Conservation (phyloP, 2,888 invertebrate species). For the Polyommatus icarus region DNA sequence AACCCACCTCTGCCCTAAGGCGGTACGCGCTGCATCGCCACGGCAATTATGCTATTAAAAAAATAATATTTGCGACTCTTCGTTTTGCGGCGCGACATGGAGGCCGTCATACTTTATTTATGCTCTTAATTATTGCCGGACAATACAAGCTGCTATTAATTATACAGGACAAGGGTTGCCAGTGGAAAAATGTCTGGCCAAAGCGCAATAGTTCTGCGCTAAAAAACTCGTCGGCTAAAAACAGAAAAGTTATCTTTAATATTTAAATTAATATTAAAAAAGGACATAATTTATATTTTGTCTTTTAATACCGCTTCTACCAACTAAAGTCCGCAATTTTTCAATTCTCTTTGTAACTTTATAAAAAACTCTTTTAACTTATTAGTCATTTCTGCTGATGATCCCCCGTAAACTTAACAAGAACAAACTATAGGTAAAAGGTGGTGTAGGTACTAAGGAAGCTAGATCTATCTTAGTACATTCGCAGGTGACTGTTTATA, state of each 20-base stretch:
- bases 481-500: not conserved
- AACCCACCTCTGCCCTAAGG: constrained; percentile 39
- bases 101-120: constrained; percentile 53
- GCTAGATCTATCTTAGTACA: not conserved
- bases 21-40: constrained; percentile 40
- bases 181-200: not conserved
- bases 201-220: not conserved
- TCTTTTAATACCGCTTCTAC: no score
- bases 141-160: not conserved
- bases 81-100: constrained; percentile 47
- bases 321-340: no score
- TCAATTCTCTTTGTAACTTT: no score
- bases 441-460: not conserved
- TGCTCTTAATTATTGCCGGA: constrained; percentile 53
- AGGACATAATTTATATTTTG: no score
- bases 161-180: not conserved
- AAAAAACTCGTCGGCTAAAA: not conserved
- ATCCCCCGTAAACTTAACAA: no score
- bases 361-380: no score
- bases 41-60: constrained; percentile 58
- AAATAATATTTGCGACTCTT: constrained; percentile 52
- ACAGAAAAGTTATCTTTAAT: not conserved
- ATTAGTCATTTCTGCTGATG: no score
- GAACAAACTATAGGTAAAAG: not conserved
- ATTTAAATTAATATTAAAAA: no score